Conservation (phyloP, 2,888 invertebrate species). For the Elgonia sp. region DNA sequence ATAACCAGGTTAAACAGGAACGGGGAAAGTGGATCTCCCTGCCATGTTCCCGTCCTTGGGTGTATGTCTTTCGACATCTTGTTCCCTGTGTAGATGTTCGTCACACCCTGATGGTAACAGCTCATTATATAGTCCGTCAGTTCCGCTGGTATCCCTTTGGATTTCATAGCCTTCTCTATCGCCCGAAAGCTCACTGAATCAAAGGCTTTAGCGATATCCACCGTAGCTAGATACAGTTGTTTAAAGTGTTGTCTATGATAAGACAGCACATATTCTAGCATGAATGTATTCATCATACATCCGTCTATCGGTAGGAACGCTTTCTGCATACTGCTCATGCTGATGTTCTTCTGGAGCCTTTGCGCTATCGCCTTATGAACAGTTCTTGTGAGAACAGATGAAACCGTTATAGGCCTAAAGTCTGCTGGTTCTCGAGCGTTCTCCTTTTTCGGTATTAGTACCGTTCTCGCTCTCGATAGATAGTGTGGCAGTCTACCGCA, state of each 20-base stretch:
- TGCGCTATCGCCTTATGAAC: constrained; percentile 35
- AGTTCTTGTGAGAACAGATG: constrained; percentile 41
- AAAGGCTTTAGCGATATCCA: constrained; percentile 72
- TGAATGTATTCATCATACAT: constrained; percentile 50
- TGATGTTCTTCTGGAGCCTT: no score
- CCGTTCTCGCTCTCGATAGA: not conserved
- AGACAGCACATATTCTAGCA: constrained; percentile 40
- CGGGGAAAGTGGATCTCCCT: constrained; percentile 76
- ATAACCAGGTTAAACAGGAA: constrained; percentile 74
- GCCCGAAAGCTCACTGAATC: constrained; percentile 68
- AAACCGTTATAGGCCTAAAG: constrained; percentile 52
- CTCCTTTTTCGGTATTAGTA: constrained; percentile 38
- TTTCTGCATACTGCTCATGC: no score
- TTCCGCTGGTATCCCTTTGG: constrained; percentile 17
- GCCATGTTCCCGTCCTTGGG: constrained; percentile 53
- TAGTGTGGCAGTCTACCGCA: no score
- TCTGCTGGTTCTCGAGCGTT: not conserved
- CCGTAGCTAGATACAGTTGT: constrained; percentile 60
- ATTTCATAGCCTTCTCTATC: not conserved
- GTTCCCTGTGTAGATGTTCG: not conserved
- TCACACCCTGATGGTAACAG: no score
- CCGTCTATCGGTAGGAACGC: constrained; percentile 72
- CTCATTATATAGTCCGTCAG: not conserved
- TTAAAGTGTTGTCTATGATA: constrained; percentile 24
- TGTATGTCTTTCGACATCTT: not conserved